Evolutionary conservation across 2,888 invertebrate genomes (phyloP), one percentile per base, ranked within the genome.

Genomic region (Drosophila austrosaltans): DNA sequence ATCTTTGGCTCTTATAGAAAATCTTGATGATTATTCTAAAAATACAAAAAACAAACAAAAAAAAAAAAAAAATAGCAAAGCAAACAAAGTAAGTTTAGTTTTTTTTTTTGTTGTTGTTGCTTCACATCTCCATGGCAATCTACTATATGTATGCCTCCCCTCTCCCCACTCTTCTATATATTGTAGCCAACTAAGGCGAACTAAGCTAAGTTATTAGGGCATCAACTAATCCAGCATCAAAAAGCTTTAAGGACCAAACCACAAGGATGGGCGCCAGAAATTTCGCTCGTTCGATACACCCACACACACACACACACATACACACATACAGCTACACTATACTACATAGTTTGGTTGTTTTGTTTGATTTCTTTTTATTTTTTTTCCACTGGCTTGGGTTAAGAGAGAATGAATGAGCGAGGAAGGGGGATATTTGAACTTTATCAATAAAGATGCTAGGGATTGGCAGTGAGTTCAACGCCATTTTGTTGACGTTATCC

Each of bases 401-500:
- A 16, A 16, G 10, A 36, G 25, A 1, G 48, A 25, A 48, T 25
- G 6, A 16, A 30, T 5, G 30, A 30, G 5, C 3, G 30, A n/a
- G 40, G 12, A 40, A 36, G 36, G 57, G 57, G 57, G 57, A 39
- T 30, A 57, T 22, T 57, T 57, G 59, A 59, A 66, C 60, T 66
- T 53, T 44, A 64, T 53, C 66, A 67, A 68, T 63, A 68, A 63
- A 54, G 42, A 63, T 53, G 63, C 60, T 39, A 39, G 6, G 59
- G 53, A 36, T 57, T 22, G 57, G 57, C 22, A 20, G 32, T 57
- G 64, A 75, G 81, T 82, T 81, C 81, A 81, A 75, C 81, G 81
- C 83, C 81, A 83, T 81, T 82, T 82, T 80, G 80, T 79, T 79
- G 73, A 73, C 61, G 56, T 69, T 76, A 7, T 57, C 8, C 6